Evolutionary conservation across 2,888 invertebrate species (phyloP).

Genomic region (Steinernema scapterisci): DNA sequence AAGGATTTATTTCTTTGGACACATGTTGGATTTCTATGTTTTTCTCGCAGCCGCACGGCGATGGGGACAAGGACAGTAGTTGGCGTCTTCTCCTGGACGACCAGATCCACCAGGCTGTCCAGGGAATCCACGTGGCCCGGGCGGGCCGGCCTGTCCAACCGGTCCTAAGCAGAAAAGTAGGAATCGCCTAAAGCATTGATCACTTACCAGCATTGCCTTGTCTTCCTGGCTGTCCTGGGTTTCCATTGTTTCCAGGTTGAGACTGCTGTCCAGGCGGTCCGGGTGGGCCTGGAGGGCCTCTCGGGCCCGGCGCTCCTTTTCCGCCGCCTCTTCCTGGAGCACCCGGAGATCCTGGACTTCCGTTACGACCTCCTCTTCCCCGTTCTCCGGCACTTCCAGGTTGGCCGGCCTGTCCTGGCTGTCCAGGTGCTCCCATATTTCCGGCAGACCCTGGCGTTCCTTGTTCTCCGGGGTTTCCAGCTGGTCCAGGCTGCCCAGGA

Average conservation of each 20-base stretch:
- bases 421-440: not conserved
- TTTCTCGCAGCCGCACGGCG: not conserved
- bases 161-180: not conserved
- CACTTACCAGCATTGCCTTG: not conserved
- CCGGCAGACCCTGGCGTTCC: not conserved
- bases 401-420: not conserved
- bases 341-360: not conserved
- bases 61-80: conserved; percentile 17
- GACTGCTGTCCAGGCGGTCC: conserved; percentile 3
- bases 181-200: not conserved
- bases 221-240: not conserved
- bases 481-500: not conserved
- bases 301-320: conserved; percentile 3
- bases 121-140: not conserved
- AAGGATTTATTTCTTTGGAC: not conserved
- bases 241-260: conserved; percentile 15
- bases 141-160: not conserved
- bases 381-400: conserved; percentile 3
- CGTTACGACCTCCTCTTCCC: not conserved
- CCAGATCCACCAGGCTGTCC: not conserved
- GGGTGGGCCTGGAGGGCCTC: conserved; percentile 6
- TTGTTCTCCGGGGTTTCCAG: not conserved
- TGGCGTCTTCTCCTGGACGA: conserved; percentile 11
- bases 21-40: no score
- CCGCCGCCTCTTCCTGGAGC: not conserved